Conservation (phyloP, 2,888 invertebrate species). For the Clusia tigrina region DNA sequence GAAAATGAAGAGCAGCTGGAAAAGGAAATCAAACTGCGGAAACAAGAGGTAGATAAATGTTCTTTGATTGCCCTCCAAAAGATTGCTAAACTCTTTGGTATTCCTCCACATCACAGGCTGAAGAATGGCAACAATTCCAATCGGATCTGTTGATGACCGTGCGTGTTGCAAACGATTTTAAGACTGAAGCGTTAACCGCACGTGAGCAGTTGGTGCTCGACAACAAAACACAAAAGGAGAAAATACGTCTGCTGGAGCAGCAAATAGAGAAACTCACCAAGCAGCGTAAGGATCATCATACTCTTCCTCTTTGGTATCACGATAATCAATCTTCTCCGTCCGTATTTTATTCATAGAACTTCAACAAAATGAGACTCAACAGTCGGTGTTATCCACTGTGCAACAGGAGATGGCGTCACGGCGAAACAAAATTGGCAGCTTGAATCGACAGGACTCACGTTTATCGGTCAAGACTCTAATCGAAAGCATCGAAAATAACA, state of each 20-base stretch:
- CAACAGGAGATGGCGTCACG: slow-evolving; percentile 70
- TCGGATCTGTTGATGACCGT: slow-evolving; percentile 91
- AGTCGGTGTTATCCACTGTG: slow-evolving; percentile 67
- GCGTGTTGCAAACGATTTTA: slow-evolving; percentile 94
- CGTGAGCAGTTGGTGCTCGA: slow-evolving; percentile 85
- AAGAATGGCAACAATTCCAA: slow-evolving; percentile 95
- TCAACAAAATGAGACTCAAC: slow-evolving; percentile 64
- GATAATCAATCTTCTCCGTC: slow-evolving; percentile 29
- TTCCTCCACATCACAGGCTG: slow-evolving; percentile 49
- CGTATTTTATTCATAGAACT: slow-evolving; percentile 39
- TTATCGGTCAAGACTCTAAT: slow-evolving; percentile 90
- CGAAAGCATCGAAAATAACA: slow-evolving; percentile 89
- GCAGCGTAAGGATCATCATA: slow-evolving; percentile 47
- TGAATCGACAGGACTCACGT: slow-evolving; percentile 72
- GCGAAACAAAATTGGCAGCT: slow-evolving; percentile 67
- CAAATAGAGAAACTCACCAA: slow-evolving; percentile 81
- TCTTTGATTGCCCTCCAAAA: background rate
- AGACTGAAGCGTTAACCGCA: slow-evolving; percentile 93
- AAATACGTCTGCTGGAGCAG: slow-evolving; percentile 76
- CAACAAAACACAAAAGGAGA: slow-evolving; percentile 81
- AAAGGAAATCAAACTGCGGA: slow-evolving; percentile 71
- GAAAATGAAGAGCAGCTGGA: slow-evolving; percentile 73
- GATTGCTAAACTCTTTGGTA: too few relatives aligned
- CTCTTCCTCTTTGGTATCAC: background rate
- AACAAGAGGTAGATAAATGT: slow-evolving; percentile 68